Evolutionary conservation across 2,113 vertebrate species (phyloP).

Genomic region (Hippolais icterina): DNA sequence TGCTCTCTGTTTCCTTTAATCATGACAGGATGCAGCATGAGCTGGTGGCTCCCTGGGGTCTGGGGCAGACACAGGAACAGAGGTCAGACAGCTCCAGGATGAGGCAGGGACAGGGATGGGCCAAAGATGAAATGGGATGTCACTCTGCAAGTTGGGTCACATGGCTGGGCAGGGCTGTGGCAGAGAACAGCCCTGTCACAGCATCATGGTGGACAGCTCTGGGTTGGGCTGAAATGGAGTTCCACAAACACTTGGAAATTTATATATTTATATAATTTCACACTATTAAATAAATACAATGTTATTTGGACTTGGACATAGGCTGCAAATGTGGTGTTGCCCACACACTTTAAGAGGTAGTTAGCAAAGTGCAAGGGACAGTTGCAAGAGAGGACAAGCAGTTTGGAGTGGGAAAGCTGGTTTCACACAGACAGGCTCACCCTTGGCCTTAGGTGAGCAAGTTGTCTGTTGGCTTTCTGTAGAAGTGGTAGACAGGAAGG

Average conservation of each 20-base stretch:
- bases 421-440: neutral
- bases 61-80: neutral
- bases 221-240: neutral
- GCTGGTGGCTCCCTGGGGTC: neutral
- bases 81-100: neutral
- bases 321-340: neutral
- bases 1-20: neutral
- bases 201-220: accelerated
- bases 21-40: neutral
- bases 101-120: too few species aligned
- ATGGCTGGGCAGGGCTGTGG: neutral
- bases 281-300: neutral
- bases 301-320: neutral
- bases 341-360: neutral
- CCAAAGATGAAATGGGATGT: neutral
- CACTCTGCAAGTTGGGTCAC: neutral
- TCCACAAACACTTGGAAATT: neutral
- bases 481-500: neutral
- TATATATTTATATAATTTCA: neutral
- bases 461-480: neutral
- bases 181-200: neutral
- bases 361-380: neutral
- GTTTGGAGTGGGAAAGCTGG: neutral
- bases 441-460: neutral
- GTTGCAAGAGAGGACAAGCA: neutral